phyloP scores from a whole-genome alignment of 2,888 invertebrate species.

The Idaea dimidiata region DNA sequence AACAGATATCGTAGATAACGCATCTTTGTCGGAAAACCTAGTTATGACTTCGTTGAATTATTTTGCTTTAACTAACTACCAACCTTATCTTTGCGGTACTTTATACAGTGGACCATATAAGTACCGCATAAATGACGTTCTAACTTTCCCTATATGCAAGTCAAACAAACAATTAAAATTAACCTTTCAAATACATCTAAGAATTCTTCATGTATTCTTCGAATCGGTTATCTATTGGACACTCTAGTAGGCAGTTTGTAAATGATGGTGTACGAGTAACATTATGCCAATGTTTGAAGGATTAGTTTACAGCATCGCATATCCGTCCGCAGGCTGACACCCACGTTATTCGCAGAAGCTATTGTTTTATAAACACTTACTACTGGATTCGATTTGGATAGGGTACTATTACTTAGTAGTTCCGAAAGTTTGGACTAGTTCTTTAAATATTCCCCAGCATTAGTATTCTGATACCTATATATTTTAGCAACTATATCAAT shows the following conservation, averaged over 20 bases:
- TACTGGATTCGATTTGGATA: not conserved
- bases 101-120: too few species aligned
- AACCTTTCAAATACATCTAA: not conserved
- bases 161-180: too few species aligned
- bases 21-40: too few species aligned
- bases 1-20: too few species aligned
- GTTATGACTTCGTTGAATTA: too few species aligned
- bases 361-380: constrained; percentile 54
- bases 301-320: constrained; percentile 28
- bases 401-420: not conserved
- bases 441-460: too few species aligned
- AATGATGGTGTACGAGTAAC: not conserved
- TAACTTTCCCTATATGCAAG: too few species aligned
- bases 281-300: constrained; percentile 13
- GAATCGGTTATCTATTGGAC: not conserved
- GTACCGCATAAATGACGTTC: too few species aligned
- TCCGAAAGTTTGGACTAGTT: not conserved
- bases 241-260: not conserved
- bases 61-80: too few species aligned
- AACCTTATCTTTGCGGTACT: too few species aligned
- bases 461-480: too few species aligned
- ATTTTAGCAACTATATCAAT: too few species aligned
- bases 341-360: constrained; percentile 47
- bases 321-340: constrained; percentile 33
- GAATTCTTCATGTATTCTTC: not conserved